Percentiles rank a stretch among this genome's conserved stretches.
Conservation (phyloP, 2,888 invertebrate species). For the Erynnis tages region DNA sequence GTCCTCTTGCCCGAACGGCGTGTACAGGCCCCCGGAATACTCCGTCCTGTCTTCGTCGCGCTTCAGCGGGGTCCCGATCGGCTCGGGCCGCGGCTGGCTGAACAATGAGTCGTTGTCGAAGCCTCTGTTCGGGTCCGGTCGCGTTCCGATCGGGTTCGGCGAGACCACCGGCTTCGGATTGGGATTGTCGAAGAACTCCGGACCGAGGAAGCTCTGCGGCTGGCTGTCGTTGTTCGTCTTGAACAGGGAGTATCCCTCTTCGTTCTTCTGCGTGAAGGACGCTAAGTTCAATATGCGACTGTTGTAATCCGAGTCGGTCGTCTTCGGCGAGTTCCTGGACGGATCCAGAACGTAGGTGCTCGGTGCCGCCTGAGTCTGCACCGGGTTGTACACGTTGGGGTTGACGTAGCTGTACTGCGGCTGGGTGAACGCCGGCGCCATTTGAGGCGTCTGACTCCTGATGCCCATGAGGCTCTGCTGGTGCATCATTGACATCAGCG, state of each 20-base stretch:
- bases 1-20: slow-evolving; percentile 69
- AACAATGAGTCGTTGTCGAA: slow-evolving; percentile 62
- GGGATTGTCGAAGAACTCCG: slow-evolving; percentile 57
- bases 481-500: slow-evolving; percentile 81
- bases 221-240: slow-evolving; percentile 58
- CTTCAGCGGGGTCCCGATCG: slow-evolving; percentile 59
- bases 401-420: slow-evolving; percentile 59
- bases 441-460: slow-evolving; percentile 44
- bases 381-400: slow-evolving; percentile 51
- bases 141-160: slow-evolving; percentile 69
- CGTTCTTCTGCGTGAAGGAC: slow-evolving; percentile 71
- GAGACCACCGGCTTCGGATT: slow-evolving; percentile 61
- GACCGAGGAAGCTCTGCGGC: slow-evolving; percentile 55
- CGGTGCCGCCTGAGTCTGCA: slow-evolving; percentile 34
- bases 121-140: slow-evolving; percentile 48
- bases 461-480: slow-evolving; percentile 64
- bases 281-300: slow-evolving; percentile 65
- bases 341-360: slow-evolving; percentile 44
- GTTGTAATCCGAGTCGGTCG: slow-evolving; percentile 53
- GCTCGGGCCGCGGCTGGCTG: slow-evolving; percentile 58
- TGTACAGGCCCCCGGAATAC: slow-evolving; percentile 50
- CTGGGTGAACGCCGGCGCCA: slow-evolving; percentile 45
- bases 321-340: slow-evolving; percentile 44
- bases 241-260: slow-evolving; percentile 73
- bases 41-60: slow-evolving; percentile 38